Evolutionary conservation across 1,140 invertebrate species (phyloP).

Genomic region (Drepana arcuata): DNA sequence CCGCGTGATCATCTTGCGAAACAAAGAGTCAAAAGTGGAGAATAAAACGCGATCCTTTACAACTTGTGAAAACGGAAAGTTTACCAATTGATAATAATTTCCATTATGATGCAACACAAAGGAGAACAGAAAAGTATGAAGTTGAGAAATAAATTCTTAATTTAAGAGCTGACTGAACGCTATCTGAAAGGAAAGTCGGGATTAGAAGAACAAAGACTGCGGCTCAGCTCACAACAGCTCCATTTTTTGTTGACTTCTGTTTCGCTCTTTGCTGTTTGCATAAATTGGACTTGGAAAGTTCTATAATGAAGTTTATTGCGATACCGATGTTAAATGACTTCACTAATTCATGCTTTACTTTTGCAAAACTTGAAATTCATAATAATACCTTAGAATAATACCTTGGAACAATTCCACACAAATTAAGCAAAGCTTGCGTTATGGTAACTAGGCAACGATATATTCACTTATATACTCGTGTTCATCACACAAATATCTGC

Average conservation of each 20-base stretch:
- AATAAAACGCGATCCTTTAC: conserved; percentile 46
- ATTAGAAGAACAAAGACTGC: conserved; percentile 52
- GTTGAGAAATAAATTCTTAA: conserved; percentile 64
- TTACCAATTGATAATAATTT: conserved; percentile 66
- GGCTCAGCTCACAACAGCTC: conserved; percentile 23
- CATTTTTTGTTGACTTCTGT: conserved; percentile 35
- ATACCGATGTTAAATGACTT: neutral
- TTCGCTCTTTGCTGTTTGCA: conserved; percentile 26
- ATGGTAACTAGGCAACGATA: too few species aligned
- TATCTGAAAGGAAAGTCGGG: conserved; percentile 51
- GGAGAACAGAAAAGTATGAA: conserved; percentile 51
- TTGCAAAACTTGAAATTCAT: too few species aligned
- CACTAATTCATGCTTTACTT: too few species aligned
- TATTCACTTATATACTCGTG: too few species aligned
- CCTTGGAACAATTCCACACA: too few species aligned
- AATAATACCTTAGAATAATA: too few species aligned
- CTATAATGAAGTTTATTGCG: conserved; percentile 1
- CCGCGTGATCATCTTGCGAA: conserved; percentile 15
- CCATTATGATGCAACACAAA: conserved; percentile 61
- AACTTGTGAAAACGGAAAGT: conserved; percentile 45
- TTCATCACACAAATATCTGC: too few species aligned
- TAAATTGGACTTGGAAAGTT: conserved; percentile 13
- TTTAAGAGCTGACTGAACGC: conserved; percentile 60
- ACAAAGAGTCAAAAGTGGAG: conserved; percentile 29
- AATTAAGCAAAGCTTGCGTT: too few species aligned